Percentiles rank a stretch among this genome's conserved stretches.
Evolutionary conservation across 1,140 invertebrate species (phyloP).

Genomic region (Hycleus cichorii): DNA sequence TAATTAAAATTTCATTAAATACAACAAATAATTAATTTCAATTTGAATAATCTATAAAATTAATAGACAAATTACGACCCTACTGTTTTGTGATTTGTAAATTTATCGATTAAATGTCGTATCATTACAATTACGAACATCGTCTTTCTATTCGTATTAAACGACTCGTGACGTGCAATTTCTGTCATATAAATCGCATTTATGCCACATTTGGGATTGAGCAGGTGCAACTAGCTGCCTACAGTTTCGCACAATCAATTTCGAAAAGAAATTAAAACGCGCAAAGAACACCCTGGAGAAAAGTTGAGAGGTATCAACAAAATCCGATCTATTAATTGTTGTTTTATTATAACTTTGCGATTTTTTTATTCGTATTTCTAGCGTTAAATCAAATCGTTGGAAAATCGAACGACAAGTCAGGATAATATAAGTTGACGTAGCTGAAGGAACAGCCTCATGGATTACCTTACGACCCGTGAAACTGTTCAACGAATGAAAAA

Average conservation of each 20-base stretch:
- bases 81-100: too few relatives aligned
- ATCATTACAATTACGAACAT: constrained; percentile 14
- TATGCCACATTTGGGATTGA: constrained; percentile 7
- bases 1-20: too few relatives aligned
- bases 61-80: too few relatives aligned
- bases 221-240: constrained; percentile 1
- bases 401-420: not conserved
- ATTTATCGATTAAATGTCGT: constrained; percentile 23
- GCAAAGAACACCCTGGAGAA: too few relatives aligned
- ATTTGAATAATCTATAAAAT: constrained; percentile 1
- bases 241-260: not conserved
- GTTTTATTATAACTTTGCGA: too few relatives aligned
- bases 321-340: too few relatives aligned
- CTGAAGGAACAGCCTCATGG: constrained; percentile 10
- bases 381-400: not conserved
- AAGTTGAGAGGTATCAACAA: too few relatives aligned
- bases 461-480: constrained; percentile 8
- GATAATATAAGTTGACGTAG: constrained; percentile 7
- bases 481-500: constrained; percentile 10
- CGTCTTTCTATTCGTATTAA: constrained; percentile 2
- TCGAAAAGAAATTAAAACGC: not conserved
- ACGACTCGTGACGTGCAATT: constrained; percentile 20
- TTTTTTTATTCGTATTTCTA: too few relatives aligned
- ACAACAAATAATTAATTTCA: not conserved
- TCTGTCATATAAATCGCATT: constrained; percentile 6